Base-by-base conservation (phyloP, 2,113 vertebrate genomes). In the Haplochromis burtoni region DNA sequence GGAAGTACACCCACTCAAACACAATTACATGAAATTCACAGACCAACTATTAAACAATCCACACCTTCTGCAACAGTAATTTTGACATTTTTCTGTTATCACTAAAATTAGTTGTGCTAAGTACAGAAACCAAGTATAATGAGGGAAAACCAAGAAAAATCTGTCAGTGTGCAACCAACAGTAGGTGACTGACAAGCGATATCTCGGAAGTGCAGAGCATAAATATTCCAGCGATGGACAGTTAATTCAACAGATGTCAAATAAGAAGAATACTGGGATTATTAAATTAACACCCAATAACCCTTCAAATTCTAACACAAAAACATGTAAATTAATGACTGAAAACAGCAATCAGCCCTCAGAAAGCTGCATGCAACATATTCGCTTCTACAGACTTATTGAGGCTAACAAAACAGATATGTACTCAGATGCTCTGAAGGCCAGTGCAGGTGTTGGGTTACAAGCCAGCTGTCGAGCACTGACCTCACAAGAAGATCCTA, bases 401-500 rank as follows among this genome's bases (percentile, higher is more conserved):
- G 79, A 42, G 78, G 73, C 89, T 61, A 89, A 91, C 33, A 61
- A 35, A 79, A 57, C 63, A 92, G 84, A 86, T 63, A 88, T 81
- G 91, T 38, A 45, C 78, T 80, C 31, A 13, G 82, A 90, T 79
- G 80, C 86, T 91, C 83, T 47, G 24, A 85, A 87, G 24, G 87
- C 85, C 89, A 63, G 38, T 26, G 2, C 7, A 49, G 49, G 94
- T 59, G 86, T 93, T 47, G 66, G 86, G 87, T 94, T 94, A 87
- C 86, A 88, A 79, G 63, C 78, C 94, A 95, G 94, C 93, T 95
- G 93, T 88, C 90, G 12, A 87, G 49, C 81, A 59, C 71, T 86
- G 91, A 90, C 91, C 89, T 76, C 63, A 89, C 85, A 2, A 79
- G 83, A 2, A 76, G 86, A 87, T 81, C 86, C 76, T 6, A 82